Conservation (phyloP, 2,113 vertebrate species). For the Phrynosoma platyrhinos region DNA sequence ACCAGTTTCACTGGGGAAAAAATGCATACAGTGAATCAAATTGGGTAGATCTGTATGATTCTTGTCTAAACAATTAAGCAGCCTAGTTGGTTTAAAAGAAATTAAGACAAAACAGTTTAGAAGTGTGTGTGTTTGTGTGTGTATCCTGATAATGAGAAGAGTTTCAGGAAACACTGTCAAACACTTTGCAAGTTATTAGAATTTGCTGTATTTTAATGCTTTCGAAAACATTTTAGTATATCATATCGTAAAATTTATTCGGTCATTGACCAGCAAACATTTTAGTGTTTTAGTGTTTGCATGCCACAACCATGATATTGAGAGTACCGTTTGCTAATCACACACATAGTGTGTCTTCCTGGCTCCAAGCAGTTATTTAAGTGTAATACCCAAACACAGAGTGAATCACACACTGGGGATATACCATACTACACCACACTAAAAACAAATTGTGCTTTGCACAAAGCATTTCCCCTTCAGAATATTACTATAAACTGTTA, state of each 20-base stretch:
- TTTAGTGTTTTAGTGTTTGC: neutral
- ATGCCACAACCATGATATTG: neutral
- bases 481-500: neutral
- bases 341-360: neutral
- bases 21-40: neutral
- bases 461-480: constrained; percentile 1
- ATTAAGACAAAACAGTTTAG: constrained; percentile 5
- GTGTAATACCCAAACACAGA: neutral
- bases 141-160: neutral
- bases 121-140: neutral
- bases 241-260: too few species aligned
- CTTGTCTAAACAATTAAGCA: neutral
- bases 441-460: constrained; percentile 4
- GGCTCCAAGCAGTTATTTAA: neutral
- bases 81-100: neutral
- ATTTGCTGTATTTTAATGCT: constrained; percentile 7
- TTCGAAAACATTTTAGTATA: neutral
- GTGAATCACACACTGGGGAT: neutral
- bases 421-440: neutral
- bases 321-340: constrained; percentile 9
- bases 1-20: neutral
- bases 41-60: neutral
- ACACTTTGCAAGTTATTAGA: neutral
- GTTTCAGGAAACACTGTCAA: constrained; percentile 13
- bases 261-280: too few species aligned